Evolutionary conservation across 2,888 invertebrate species (phyloP).

Genomic region (Arge pagana): DNA sequence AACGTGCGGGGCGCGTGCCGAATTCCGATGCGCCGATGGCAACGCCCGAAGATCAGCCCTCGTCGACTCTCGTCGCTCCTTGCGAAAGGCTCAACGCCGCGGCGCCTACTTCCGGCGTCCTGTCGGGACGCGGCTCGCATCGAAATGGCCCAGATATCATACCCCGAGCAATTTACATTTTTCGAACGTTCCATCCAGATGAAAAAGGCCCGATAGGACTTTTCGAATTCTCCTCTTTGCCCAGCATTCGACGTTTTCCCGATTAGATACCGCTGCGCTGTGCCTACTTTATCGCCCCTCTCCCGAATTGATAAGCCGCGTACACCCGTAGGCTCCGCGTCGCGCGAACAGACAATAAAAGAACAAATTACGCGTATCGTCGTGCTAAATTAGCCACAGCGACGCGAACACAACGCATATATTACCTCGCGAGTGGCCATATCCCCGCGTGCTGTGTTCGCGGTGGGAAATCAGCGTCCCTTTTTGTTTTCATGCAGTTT

Average conservation of each 20-base stretch:
- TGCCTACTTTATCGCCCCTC: too few species aligned
- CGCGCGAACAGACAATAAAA: too few species aligned
- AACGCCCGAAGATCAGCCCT: constrained; percentile 1
- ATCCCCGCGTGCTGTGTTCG: too few species aligned
- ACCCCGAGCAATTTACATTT: constrained; percentile 16
- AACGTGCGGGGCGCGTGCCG: constrained; percentile 44
- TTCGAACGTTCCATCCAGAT: constrained; percentile 12
- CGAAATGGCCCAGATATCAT: constrained; percentile 17
- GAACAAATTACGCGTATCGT: too few species aligned
- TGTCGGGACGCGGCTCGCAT: constrained; percentile 18
- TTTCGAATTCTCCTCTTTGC: constrained; percentile 9
- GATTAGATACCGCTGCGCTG: too few species aligned
- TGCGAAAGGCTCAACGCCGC: constrained; percentile 20
- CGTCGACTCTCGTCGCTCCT: constrained; percentile 6
- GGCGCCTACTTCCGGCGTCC: constrained; percentile 18
- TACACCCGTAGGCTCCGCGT: too few species aligned
- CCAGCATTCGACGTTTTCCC: too few species aligned
- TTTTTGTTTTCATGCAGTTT: background rate
- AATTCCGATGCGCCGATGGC: constrained; percentile 28
- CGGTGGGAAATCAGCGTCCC: too few species aligned
- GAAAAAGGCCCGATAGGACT: constrained; percentile 2
- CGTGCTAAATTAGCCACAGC: too few species aligned
- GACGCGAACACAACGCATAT: too few species aligned
- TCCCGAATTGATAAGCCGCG: too few species aligned
- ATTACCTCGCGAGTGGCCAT: too few species aligned